These are phyloP conservation scores for Monodelphis domestica DNA, from an alignment of 2,797 vertebrate genomes.

Conservation along the genomic window DNA sequence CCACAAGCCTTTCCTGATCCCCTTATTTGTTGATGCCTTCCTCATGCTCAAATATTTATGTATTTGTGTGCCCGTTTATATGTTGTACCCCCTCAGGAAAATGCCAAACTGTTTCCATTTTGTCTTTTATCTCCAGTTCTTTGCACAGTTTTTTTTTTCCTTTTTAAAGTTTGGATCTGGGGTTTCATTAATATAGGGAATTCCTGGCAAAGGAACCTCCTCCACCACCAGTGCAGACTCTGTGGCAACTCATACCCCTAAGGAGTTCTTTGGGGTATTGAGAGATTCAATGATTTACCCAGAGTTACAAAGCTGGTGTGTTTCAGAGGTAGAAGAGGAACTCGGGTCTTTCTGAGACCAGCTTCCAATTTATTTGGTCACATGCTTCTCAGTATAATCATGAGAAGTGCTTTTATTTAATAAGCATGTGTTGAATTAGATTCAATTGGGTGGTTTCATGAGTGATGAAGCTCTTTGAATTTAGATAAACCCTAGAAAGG, in stretches of 20 bases:
- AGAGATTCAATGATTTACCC: background rate
- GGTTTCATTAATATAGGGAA: background rate
- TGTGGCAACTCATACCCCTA: background rate
- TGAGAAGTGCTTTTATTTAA: background rate
- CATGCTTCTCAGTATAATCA: background rate
- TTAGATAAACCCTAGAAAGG: background rate
- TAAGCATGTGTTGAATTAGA: background rate
- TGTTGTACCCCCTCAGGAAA: background rate
- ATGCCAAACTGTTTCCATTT: background rate
- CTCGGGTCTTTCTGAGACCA: too few relatives aligned
- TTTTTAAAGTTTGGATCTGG: background rate
- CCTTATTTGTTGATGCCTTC: background rate
- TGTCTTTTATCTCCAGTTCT: background rate
- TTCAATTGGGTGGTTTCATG: background rate
- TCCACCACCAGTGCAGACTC: background rate
- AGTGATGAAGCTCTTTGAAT: background rate
- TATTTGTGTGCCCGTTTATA: background rate
- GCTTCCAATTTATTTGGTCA: too few relatives aligned
- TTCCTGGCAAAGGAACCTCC: background rate
- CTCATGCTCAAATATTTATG: background rate
- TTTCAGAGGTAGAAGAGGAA: background rate
- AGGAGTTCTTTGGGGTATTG: background rate
- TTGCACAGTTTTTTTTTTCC: background rate
- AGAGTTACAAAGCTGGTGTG: background rate
- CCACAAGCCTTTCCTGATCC: background rate